A percentile compares a stretch with the other conserved stretches of the same genome.
phyloP scores from a whole-genome alignment of 2,113 vertebrate species.

The Oreochromis spilurus region DNA sequence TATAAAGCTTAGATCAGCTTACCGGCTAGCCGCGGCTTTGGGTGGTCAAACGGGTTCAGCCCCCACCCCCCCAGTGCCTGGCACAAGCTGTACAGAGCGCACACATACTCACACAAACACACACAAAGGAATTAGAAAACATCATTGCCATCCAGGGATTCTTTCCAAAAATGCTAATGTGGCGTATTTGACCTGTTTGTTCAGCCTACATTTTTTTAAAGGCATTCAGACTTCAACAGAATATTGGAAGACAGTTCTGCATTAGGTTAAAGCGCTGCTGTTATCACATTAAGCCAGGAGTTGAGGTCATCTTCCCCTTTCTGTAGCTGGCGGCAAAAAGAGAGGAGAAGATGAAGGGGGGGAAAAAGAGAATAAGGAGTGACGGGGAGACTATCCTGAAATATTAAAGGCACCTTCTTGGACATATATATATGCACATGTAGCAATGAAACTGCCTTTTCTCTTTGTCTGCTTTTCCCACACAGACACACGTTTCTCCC shows the following conservation, averaged over 20 bases:
- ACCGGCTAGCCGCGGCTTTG: background rate
- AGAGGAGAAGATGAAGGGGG: background rate
- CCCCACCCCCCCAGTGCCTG: background rate
- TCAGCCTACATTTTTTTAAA: constrained; percentile 17
- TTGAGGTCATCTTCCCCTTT: background rate
- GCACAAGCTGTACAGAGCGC: constrained; percentile 29
- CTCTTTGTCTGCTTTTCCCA: background rate
- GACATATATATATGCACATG: background rate
- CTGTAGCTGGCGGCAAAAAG: background rate
- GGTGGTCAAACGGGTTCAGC: constrained; percentile 28
- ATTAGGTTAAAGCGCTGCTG: constrained; percentile 23
- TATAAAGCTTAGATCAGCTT: constrained; percentile 14
- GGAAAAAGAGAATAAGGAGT: background rate
- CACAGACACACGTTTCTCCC: background rate
- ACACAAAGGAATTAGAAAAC: constrained; percentile 11
- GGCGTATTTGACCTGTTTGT: constrained; percentile 20
- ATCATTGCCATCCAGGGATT: background rate
- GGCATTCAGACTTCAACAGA: background rate
- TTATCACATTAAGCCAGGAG: constrained; percentile 46
- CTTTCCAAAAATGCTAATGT: constrained; percentile 48
- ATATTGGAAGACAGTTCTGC: background rate
- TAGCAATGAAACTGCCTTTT: background rate
- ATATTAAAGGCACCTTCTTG: constrained; percentile 24
- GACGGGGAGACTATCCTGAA: background rate
- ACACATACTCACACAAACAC: background rate